Evolutionary conservation across 2,888 invertebrate genomes (phyloP).

Genomic region (Hyposoter didymator): DNA sequence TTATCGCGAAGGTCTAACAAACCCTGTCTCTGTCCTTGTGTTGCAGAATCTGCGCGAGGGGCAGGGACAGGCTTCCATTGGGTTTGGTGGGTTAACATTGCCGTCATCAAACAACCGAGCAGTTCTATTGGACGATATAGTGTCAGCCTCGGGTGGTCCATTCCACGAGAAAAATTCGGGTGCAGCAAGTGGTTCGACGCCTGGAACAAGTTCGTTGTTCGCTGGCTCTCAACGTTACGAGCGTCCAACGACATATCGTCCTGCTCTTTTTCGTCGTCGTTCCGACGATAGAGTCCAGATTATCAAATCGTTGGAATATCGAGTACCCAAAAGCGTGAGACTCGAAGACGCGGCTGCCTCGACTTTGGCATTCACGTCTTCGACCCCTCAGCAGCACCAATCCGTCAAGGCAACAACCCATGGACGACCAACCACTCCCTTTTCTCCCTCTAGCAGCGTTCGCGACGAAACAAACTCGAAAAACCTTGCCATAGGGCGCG

Average conservation of each 20-base stretch:
- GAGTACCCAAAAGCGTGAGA: conserved; percentile 75
- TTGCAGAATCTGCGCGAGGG: conserved; percentile 84
- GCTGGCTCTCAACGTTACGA: conserved; percentile 72
- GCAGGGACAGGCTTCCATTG: conserved; percentile 80
- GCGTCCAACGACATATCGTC: conserved; percentile 81
- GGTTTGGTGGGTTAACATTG: conserved; percentile 66
- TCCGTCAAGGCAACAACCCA: conserved; percentile 35
- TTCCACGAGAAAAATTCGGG: conserved; percentile 72
- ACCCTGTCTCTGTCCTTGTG: conserved; percentile 83
- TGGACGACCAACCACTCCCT: conserved; percentile 1
- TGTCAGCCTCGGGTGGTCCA: conserved; percentile 52
- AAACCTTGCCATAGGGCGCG: background rate
- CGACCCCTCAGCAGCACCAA: conserved; percentile 53
- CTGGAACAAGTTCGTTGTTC: conserved; percentile 59
- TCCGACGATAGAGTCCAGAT: conserved; percentile 79
- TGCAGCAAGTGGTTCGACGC: conserved; percentile 50
- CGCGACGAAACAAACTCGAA: conserved; percentile 31
- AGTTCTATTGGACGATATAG: conserved; percentile 40
- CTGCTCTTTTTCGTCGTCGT: conserved; percentile 76
- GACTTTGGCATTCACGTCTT: conserved; percentile 63
- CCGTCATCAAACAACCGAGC: conserved; percentile 66
- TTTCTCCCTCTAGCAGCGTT: conserved; percentile 4
- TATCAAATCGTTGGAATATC: conserved; percentile 79
- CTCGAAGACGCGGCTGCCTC: conserved; percentile 65
- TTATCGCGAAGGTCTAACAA: conserved; percentile 66